Evolutionary conservation across 2,888 invertebrate genomes (phyloP).

Genomic region (Drosophila imparisetae): DNA sequence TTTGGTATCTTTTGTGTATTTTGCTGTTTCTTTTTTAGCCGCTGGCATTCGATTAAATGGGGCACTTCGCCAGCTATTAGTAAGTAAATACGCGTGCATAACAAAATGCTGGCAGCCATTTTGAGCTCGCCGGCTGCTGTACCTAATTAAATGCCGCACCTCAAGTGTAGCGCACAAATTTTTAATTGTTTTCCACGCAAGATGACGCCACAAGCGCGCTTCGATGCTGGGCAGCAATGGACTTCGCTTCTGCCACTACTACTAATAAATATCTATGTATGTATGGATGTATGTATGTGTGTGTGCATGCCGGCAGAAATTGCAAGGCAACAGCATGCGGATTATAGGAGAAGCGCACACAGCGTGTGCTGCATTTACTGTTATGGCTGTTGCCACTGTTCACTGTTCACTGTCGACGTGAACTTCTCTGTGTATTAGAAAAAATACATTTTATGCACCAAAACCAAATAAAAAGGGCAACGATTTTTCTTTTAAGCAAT

Average conservation of each 20-base stretch:
- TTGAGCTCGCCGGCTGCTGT: conserved; percentile 40
- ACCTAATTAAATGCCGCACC: conserved; percentile 71
- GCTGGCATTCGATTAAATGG: conserved; percentile 75
- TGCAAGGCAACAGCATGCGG: conserved; percentile 32
- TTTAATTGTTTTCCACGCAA: conserved; percentile 74
- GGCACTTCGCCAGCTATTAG: conserved; percentile 68
- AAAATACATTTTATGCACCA: conserved; percentile 15
- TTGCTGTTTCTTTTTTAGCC: conserved; percentile 39
- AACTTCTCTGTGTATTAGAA: conserved; percentile 13
- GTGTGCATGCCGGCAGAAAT: neutral
- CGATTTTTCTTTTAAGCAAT: conserved; percentile 3
- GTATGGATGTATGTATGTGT: conserved; percentile 1
- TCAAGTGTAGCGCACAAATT: conserved; percentile 71
- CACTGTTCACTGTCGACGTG: neutral
- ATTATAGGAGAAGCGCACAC: conserved; percentile 34
- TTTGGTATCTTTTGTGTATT: conserved; percentile 1
- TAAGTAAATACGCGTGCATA: conserved; percentile 64
- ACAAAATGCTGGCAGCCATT: conserved; percentile 65
- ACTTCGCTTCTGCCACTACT: conserved; percentile 21
- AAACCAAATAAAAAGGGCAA: conserved; percentile 22
- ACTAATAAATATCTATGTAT: conserved; percentile 7
- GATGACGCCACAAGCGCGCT: conserved; percentile 68
- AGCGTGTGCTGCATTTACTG: conserved; percentile 46
- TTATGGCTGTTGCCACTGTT: conserved; percentile 35
- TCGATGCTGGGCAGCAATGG: conserved; percentile 49